Percentiles rank a stretch among this genome's conserved stretches.
These are phyloP conservation scores for Vultur gryphus DNA, from an alignment of 2,797 vertebrate genomes.

Conservation along the genomic window DNA sequence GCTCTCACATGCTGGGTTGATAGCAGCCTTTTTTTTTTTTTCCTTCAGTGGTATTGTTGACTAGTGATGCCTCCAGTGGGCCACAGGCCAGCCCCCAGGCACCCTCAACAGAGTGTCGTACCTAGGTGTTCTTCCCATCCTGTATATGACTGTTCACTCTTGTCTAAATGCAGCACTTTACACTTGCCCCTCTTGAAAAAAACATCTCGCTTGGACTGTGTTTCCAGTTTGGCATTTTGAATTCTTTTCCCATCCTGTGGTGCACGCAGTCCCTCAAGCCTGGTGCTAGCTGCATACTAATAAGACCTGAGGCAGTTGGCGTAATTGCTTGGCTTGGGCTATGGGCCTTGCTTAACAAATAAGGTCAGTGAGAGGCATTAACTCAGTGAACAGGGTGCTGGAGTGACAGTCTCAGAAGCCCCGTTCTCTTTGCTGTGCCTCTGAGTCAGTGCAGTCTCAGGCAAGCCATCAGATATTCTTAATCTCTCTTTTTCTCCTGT, in stretches of 20 bases:
- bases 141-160: neutral
- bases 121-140: neutral
- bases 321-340: neutral
- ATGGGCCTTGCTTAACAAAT: neutral
- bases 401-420: neutral
- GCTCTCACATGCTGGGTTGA: neutral
- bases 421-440: neutral
- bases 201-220: neutral
- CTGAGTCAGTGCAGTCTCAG: neutral
- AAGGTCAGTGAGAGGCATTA: neutral
- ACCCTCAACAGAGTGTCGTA: neutral
- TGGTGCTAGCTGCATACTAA: neutral
- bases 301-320: neutral
- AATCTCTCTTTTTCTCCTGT: neutral
- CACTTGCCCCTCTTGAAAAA: neutral
- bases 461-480: neutral
- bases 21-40: neutral
- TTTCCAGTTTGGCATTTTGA: neutral
- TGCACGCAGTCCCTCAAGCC: neutral
- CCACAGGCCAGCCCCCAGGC: neutral
- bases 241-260: neutral
- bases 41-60: neutral
- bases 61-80: neutral
- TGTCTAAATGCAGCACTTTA: neutral
- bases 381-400: neutral